Conservation (phyloP, 2,113 vertebrate species). For the Sinocyclocheilus anophthalmus region DNA sequence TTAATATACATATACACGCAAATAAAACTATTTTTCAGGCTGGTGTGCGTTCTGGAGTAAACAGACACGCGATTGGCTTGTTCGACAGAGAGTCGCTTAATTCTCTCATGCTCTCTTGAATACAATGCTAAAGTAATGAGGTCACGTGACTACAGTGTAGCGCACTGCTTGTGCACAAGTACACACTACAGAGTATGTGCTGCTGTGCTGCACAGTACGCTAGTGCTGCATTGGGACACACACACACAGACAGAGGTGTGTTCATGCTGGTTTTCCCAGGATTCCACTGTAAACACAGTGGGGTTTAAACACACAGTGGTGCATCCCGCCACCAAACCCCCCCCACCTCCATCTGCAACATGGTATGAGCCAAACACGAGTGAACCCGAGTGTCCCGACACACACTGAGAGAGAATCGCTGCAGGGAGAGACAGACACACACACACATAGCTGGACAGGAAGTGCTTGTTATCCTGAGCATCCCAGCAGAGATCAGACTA, state of each 20-base stretch:
- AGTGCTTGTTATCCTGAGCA: conserved; percentile 8
- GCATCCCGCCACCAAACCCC: neutral
- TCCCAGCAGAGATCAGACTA: neutral
- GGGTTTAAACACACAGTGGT: neutral
- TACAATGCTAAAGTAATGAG: neutral
- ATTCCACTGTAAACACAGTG: neutral
- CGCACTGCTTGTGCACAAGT: neutral
- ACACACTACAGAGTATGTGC: neutral
- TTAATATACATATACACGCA: neutral
- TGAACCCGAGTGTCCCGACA: neutral
- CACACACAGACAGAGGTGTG: neutral
- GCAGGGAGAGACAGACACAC: neutral
- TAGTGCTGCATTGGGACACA: neutral
- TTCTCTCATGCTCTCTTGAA: neutral
- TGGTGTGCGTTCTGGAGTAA: neutral
- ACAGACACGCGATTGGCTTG: neutral
- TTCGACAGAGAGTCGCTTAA: neutral
- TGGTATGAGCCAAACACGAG: neutral
- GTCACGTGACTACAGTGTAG: neutral
- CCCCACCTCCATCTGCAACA: neutral
- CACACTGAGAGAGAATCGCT: neutral
- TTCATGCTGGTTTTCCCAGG: conserved; percentile 22
- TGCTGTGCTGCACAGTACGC: no score
- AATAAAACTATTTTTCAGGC: neutral
- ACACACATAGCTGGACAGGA: neutral